phyloP scores from a whole-genome alignment of 2,888 invertebrate species.

The Theodoxus fluviatilis region DNA sequence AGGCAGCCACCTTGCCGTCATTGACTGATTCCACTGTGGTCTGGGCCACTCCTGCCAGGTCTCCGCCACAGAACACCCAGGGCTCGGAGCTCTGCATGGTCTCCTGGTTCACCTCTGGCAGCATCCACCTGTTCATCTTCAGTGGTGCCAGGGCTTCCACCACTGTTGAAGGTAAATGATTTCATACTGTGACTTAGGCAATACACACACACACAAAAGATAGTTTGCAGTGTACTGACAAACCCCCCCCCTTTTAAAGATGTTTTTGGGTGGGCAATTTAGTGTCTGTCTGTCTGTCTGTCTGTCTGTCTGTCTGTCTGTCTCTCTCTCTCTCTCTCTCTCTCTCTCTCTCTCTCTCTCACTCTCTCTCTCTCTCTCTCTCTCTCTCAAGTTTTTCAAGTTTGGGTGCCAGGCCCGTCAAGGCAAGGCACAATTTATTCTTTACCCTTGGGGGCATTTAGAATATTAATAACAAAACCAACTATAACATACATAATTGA shows the following conservation, averaged over 20 bases:
- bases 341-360: conserved; percentile 5
- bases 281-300: neutral
- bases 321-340: conserved; percentile 2
- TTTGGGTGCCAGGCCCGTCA: too few species aligned
- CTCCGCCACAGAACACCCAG: conserved; percentile 91
- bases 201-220: too few species aligned
- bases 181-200: too few species aligned
- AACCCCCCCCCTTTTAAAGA: too few species aligned
- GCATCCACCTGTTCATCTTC: conserved; percentile 78
- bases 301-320: too few species aligned
- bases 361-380: neutral
- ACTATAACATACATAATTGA: too few species aligned
- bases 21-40: conserved; percentile 98
- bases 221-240: too few species aligned
- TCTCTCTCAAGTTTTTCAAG: neutral
- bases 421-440: too few species aligned
- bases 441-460: too few species aligned
- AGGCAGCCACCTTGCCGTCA: conserved; percentile 96
- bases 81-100: conserved; percentile 83
- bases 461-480: too few species aligned
- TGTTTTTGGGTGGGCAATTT: too few species aligned
- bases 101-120: conserved; percentile 79
- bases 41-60: conserved; percentile 91
- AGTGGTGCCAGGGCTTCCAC: conserved; percentile 78
- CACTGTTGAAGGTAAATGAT: too few species aligned